These are phyloP conservation scores for Thaleichthys pacificus DNA, from an alignment of 2,797 vertebrate genomes.

Conservation along the genomic window DNA sequence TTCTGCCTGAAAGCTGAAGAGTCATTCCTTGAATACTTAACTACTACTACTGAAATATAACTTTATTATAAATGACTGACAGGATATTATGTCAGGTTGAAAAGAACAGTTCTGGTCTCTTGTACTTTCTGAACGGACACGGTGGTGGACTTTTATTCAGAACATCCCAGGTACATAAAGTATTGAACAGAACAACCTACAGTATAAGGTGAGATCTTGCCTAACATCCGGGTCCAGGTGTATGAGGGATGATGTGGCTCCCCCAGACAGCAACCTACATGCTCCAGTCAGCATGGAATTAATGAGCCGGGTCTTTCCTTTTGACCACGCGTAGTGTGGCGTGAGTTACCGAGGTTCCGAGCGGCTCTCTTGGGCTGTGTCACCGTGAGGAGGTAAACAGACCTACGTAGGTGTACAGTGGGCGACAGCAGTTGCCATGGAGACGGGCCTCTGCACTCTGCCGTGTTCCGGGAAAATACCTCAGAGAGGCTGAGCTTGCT, in stretches of 20 bases:
- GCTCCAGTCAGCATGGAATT: conserved; percentile 34
- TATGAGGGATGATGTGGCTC: too few species aligned
- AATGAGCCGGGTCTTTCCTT: conserved; percentile 39
- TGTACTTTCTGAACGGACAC: too few species aligned
- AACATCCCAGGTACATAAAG: too few species aligned
- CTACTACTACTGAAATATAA: too few species aligned
- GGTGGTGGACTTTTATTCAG: too few species aligned
- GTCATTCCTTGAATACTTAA: too few species aligned
- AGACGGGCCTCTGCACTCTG: conserved; percentile 36
- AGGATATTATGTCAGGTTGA: too few species aligned
- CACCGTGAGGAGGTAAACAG: conserved; percentile 53
- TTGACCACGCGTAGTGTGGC: conserved; percentile 19
- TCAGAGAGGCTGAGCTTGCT: conserved; percentile 12
- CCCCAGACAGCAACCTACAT: conserved; percentile 8
- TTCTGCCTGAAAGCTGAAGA: neutral
- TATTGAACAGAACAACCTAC: too few species aligned
- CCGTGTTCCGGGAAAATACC: conserved; percentile 37
- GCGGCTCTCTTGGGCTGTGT: neutral
- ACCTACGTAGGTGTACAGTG: conserved; percentile 43
- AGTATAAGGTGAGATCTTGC: too few species aligned
- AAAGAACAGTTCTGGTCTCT: too few species aligned
- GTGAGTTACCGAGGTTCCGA: conserved; percentile 56
- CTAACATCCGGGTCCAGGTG: too few species aligned
- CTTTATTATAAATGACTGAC: too few species aligned
- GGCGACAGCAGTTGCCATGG: conserved; percentile 56